These are phyloP conservation scores for Triplophysa bombifrons DNA, from an alignment of 2,797 vertebrate species.

Conservation along the genomic window DNA sequence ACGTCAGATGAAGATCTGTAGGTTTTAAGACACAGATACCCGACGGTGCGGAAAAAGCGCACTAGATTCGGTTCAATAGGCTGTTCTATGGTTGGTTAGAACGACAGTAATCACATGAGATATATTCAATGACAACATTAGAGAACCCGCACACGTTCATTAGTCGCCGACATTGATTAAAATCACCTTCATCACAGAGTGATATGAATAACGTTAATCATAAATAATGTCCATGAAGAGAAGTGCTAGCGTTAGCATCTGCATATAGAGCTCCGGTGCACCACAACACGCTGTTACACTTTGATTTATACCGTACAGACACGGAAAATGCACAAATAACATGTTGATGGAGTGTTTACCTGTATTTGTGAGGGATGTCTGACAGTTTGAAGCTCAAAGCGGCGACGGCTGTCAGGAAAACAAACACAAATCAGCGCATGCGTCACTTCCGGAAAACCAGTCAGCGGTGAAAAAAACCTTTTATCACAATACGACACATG, in stretches of 20 bases:
- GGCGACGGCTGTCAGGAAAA: slow-evolving; percentile 65
- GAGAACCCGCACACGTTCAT: not conserved
- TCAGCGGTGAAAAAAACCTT: not conserved
- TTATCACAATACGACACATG: not conserved
- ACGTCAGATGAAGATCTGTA: not conserved
- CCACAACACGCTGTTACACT: not conserved
- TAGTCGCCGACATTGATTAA: not conserved
- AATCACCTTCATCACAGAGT: not conserved
- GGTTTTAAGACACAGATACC: too few relatives aligned
- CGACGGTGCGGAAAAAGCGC: too few relatives aligned
- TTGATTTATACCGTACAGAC: not conserved
- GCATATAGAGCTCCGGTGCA: not conserved
- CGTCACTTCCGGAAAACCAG: slow-evolving; percentile 63
- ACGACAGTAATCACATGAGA: not conserved
- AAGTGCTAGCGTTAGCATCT: slow-evolving; percentile 27
- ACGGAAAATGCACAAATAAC: not conserved
- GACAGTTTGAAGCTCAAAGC: slow-evolving; percentile 67
- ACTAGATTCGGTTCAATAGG: not conserved
- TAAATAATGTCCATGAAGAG: not conserved
- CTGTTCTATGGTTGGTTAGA: not conserved
- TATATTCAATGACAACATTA: not conserved
- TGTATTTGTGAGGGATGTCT: slow-evolving; percentile 63
- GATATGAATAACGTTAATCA: not conserved
- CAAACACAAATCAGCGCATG: slow-evolving; percentile 64
- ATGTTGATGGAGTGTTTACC: slow-evolving; percentile 56